Percentiles rank a stretch among this genome's conserved stretches.
Conservation (phyloP, 2,113 vertebrate genomes). For the Rana temporaria region DNA sequence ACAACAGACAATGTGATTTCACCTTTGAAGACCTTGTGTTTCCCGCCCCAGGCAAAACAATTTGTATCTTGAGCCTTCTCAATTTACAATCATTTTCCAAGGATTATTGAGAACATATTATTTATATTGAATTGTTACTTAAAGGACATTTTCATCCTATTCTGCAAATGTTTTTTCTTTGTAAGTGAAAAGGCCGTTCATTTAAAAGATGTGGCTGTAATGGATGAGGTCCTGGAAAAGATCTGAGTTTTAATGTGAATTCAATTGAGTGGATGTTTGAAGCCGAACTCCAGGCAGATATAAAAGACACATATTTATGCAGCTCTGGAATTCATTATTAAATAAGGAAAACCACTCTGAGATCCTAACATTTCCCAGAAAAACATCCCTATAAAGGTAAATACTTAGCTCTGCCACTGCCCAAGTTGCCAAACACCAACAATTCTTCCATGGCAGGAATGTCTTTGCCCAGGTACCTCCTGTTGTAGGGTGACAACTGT, state of each 20-base stretch:
- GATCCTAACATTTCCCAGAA: slow-evolving; percentile 36
- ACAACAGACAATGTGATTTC: background rate
- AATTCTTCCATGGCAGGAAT: too few species aligned
- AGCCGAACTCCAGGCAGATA: background rate
- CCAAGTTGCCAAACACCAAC: too few species aligned
- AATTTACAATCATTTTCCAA: slow-evolving; percentile 30
- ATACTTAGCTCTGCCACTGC: too few species aligned
- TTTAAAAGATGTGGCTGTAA: slow-evolving; percentile 44
- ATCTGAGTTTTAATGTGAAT: slow-evolving; percentile 45
- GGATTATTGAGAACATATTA: slow-evolving; percentile 53
- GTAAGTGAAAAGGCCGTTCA: slow-evolving; percentile 63
- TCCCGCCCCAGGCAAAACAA: slow-evolving; percentile 29
- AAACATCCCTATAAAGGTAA: background rate
- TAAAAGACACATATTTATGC: too few species aligned
- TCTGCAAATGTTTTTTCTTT: slow-evolving; percentile 61
- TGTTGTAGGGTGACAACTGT: too few species aligned
- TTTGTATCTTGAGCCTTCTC: slow-evolving; percentile 35
- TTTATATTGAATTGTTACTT: slow-evolving; percentile 62
- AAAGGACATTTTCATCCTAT: slow-evolving; percentile 63
- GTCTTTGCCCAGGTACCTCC: too few species aligned
- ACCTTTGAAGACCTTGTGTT: slow-evolving; percentile 11
- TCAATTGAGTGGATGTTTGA: slow-evolving; percentile 44
- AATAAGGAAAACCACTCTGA: slow-evolving; percentile 15
- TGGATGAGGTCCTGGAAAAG: slow-evolving; percentile 53
- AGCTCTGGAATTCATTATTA: too few species aligned